A percentile compares a stretch with the other conserved stretches of the same genome.
phyloP scores from a whole-genome alignment of 2,888 invertebrate genomes.

The Sceliomorpha sp. region DNA sequence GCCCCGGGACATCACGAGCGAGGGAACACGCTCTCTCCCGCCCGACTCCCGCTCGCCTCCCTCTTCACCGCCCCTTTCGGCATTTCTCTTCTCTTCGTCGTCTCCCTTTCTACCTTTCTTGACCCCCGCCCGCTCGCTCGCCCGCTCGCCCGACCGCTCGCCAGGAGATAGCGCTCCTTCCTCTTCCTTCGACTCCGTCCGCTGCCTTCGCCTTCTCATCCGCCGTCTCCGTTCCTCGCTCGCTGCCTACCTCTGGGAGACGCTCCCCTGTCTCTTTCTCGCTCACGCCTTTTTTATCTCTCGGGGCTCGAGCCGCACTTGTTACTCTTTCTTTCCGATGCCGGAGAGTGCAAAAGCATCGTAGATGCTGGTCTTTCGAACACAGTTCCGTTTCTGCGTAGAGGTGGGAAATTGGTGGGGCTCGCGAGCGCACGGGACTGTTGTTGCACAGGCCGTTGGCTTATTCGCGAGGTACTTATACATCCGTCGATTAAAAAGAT shows the following conservation, averaged over 20 bases:
- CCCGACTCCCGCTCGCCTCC: slow-evolving; percentile 24
- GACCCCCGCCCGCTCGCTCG: too few relatives aligned
- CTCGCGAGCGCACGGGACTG: slow-evolving; percentile 38
- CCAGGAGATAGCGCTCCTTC: background rate
- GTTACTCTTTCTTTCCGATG: slow-evolving; percentile 37
- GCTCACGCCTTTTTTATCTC: slow-evolving; percentile 29
- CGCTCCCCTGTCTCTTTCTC: slow-evolving; percentile 25
- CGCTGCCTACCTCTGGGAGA: slow-evolving; percentile 28
- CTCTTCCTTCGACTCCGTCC: slow-evolving; percentile 1
- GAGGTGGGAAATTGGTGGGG: slow-evolving; percentile 50
- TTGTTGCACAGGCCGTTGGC: too few relatives aligned
- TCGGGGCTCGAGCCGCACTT: slow-evolving; percentile 15
- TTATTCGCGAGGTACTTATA: too few relatives aligned
- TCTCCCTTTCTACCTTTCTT: slow-evolving; percentile 2
- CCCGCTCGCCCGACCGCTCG: too few relatives aligned
- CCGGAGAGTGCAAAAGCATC: slow-evolving; percentile 13
- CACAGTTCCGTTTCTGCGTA: slow-evolving; percentile 30
- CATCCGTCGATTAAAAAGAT: too few relatives aligned
- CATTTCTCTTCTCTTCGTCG: slow-evolving; percentile 16
- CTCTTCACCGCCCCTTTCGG: slow-evolving; percentile 32
- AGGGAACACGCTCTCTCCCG: slow-evolving; percentile 58
- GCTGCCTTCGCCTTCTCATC: too few relatives aligned
- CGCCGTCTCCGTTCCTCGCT: too few relatives aligned
- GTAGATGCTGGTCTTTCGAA: slow-evolving; percentile 32
- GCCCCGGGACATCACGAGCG: slow-evolving; percentile 78